Evolutionary conservation across 2,888 invertebrate genomes (phyloP).

Genomic region (Daptonema setosum): DNA sequence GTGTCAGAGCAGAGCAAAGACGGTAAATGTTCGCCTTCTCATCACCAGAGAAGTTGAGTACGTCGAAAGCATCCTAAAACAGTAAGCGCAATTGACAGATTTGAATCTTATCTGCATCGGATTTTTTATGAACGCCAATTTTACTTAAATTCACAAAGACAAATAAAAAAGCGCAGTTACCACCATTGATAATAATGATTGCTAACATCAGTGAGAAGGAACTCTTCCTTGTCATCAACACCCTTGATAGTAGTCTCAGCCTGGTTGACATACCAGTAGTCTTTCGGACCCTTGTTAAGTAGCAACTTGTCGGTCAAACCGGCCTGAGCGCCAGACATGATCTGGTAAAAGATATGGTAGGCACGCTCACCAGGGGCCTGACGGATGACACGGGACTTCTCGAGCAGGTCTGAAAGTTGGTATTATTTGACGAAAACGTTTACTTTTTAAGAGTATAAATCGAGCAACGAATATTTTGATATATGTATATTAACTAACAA

Average conservation of each 20-base stretch:
- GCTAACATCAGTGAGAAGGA: constrained; percentile 30
- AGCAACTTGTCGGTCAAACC: neutral
- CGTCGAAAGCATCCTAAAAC: constrained; percentile 85
- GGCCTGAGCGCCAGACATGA: constrained; percentile 58
- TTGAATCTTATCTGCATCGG: no score
- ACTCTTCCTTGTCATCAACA: constrained; percentile 83
- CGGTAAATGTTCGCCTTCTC: constrained; percentile 91
- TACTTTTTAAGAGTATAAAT: no score
- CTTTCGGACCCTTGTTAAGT: constrained; percentile 46
- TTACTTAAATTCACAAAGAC: neutral
- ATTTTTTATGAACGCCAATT: no score
- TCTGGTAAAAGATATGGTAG: constrained; percentile 99
- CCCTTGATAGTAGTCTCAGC: constrained; percentile 72
- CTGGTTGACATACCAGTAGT: constrained; percentile 77
- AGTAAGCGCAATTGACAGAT: constrained; percentile 8
- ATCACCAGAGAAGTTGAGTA: constrained; percentile 84
- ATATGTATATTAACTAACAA: no score
- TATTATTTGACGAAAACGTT: no score
- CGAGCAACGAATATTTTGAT: no score
- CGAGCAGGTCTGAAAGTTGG: constrained; percentile 77
- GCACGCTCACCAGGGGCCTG: constrained; percentile 74
- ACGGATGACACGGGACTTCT: constrained; percentile 99
- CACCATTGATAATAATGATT: neutral
- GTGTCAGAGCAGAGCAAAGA: constrained; percentile 89
- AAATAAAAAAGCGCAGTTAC: neutral